Conservation (phyloP, 2,888 invertebrate species). For the Sylvicola cinctus region DNA sequence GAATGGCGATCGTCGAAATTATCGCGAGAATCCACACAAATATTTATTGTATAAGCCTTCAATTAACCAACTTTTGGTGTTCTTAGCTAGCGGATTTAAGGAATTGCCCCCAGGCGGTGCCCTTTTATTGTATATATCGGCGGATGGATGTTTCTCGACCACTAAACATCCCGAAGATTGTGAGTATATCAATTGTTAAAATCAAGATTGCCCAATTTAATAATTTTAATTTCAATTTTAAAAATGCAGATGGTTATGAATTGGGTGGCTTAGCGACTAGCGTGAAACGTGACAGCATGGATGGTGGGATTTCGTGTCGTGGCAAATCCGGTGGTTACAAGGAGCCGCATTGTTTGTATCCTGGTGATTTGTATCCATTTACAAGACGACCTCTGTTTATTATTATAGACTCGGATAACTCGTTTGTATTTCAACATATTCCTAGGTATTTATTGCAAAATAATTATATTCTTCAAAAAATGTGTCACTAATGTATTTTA, state of each 20-base stretch:
- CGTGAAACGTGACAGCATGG: conserved; percentile 51
- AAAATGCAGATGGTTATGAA: conserved; percentile 76
- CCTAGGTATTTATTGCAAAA: conserved; percentile 27
- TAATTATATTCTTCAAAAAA: background rate
- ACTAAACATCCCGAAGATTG: conserved; percentile 77
- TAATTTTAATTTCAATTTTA: too few relatives aligned
- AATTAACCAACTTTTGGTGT: conserved; percentile 80
- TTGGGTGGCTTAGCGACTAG: conserved; percentile 79
- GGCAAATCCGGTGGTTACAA: conserved; percentile 28
- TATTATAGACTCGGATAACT: conserved; percentile 90
- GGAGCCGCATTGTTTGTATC: conserved; percentile 66
- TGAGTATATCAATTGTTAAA: conserved; percentile 26
- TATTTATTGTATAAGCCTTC: conserved; percentile 90
- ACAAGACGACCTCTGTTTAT: conserved; percentile 83
- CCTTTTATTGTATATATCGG: conserved; percentile 79
- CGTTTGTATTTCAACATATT: conserved; percentile 77
- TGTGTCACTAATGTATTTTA: background rate
- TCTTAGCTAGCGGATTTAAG: conserved; percentile 79
- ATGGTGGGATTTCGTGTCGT: conserved; percentile 22
- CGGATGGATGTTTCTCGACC: conserved; percentile 69
- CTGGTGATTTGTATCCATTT: conserved; percentile 84
- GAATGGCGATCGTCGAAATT: conserved; percentile 45
- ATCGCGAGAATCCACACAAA: conserved; percentile 88
- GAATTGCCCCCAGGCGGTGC: conserved; percentile 84
- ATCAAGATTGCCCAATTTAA: too few relatives aligned